phyloP scores from a whole-genome alignment of 2,888 invertebrate species.

The Rhagium mordax region DNA sequence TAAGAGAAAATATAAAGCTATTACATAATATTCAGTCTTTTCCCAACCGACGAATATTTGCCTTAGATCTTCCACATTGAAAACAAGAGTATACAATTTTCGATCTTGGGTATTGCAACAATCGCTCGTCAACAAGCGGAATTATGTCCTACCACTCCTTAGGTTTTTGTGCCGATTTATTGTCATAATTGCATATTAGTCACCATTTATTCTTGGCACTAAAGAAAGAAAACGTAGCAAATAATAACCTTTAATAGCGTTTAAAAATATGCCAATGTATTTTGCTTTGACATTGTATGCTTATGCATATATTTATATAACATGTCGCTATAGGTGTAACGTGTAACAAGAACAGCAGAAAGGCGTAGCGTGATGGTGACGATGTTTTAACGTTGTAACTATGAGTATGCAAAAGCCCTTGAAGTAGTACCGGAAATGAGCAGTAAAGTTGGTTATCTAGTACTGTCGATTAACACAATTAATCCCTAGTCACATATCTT shows the following conservation, averaged over 20 bases:
- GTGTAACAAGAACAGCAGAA: neutral
- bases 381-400: neutral
- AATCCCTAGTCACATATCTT: too few species aligned
- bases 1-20: too few species aligned
- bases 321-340: neutral
- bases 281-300: neutral
- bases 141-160: slow-evolving; percentile 3
- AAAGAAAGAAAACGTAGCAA: neutral
- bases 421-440: neutral
- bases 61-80: too few species aligned
- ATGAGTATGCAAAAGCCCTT: neutral
- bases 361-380: neutral
- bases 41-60: too few species aligned
- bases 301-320: neutral
- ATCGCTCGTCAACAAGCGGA: neutral
- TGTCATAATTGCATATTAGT: neutral
- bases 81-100: too few species aligned
- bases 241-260: neutral
- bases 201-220: slow-evolving; percentile 3
- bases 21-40: too few species aligned
- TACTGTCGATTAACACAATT: too few species aligned
- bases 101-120: neutral
- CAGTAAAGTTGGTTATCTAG: neutral
- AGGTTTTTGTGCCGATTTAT: neutral
- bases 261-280: neutral